Evolutionary conservation across 2,797 vertebrate species (phyloP), one percentile per base, ranked within the genome.

Genomic region (Aldrovandia affinis): DNA sequence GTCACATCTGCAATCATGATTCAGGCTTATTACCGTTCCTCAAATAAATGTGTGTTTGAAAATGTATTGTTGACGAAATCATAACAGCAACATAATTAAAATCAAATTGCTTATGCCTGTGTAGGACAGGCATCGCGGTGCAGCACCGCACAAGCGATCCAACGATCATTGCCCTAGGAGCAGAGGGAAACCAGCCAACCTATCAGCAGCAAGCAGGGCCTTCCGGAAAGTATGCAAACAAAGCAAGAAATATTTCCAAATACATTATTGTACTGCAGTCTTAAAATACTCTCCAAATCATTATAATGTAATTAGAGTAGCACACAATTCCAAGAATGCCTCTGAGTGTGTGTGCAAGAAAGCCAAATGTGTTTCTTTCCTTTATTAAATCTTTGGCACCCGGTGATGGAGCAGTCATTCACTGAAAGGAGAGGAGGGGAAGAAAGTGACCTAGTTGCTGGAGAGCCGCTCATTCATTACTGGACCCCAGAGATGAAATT

Each of bases 401-500:
- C 84, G 89, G 88, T 94, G 93, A 94, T 93, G 90, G 90, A 94
- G 88, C 88, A 90, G 91, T 89, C 91, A 88, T 91, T 92, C 88
- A 85, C 75, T 22, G 18, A 55, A 50, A 84, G 82, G 81, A 82
- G 78, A 82, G 68, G 68, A 65, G 30, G 47, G 55, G 79, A 30
- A 81, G 15, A 39, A 57, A 39, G n/a, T 81, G 33, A 22, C 12
- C 50, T 20, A 25, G 33, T 81, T 39, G 79, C 55, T 59, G 10
- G 65, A 63, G 81, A 54, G 50, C 30, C 28, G 55, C 61, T 47
- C 0, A 14, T 91, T 90, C 87, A 89, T 90, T 89, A 86, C 85
- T 78, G 83, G 85, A 86, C 77, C 88, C 79, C 61, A 65, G 85
- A 90, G 89, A 81, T 80, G 83, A 83, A 91, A 88, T 78, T 59